phyloP scores from a whole-genome alignment of 2,888 invertebrate genomes.

The Catocala fraxini region DNA sequence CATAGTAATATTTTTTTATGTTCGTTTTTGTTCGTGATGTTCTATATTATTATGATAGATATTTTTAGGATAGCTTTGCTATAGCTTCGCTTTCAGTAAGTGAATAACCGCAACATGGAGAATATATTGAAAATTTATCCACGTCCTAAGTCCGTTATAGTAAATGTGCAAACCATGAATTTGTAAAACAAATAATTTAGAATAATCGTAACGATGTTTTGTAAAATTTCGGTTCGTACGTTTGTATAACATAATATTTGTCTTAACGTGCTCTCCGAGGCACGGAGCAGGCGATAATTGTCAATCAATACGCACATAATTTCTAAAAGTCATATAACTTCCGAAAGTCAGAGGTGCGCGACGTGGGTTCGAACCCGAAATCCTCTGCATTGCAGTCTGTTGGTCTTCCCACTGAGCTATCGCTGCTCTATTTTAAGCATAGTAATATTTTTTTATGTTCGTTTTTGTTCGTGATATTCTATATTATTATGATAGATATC shows the following conservation, averaged over 20 bases:
- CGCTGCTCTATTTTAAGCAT: too few species aligned
- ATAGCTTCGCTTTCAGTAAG: conserved; percentile 12
- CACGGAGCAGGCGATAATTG: too few species aligned
- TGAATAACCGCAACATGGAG: not conserved
- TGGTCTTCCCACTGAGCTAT: too few species aligned
- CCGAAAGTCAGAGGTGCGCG: too few species aligned
- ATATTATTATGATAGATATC: not conserved
- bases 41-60: not conserved
- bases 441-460: too few species aligned
- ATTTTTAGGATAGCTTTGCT: conserved; percentile 10
- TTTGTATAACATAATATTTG: too few species aligned
- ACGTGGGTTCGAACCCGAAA: too few species aligned
- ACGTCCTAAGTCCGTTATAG: conserved; percentile 33
- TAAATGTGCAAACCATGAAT: conserved; percentile 31
- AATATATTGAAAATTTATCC: conserved; percentile 30
- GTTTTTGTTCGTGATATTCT: not conserved
- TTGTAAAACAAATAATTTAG: conserved; percentile 28
- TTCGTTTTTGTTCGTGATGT: not conserved
- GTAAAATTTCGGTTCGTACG: not conserved
- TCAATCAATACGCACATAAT: too few species aligned
- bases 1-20: too few species aligned
- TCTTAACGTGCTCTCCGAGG: too few species aligned
- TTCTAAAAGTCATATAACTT: too few species aligned
- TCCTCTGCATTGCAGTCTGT: too few species aligned
- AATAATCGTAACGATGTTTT: conserved; percentile 10